Evolutionary conservation across 2,888 invertebrate species (phyloP), one percentile per base, ranked within the genome.

Genomic region (Oasisia sp.): DNA sequence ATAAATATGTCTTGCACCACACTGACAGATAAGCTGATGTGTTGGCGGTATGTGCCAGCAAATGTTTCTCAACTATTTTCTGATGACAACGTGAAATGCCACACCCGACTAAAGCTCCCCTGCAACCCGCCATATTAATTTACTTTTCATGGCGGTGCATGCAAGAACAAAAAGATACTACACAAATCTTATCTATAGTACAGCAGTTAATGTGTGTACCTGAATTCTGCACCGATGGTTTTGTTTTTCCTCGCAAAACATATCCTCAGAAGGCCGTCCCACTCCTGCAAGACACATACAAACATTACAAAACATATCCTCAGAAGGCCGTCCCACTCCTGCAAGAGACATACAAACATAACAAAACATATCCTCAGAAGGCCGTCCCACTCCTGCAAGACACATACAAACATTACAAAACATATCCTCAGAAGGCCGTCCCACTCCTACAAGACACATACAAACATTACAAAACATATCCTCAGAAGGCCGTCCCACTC

Each of bases 401-500:
- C 91, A 92, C 38, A 89, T 27, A 74, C 89, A 58, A 38, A 38
- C 38, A 38, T 38, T 38, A n/a, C 97, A 97, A 99, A 99, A 56
- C 98, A 98, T 95, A 99, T 98, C 95, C 99, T 97, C 0, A 99
- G 98, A 74, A 99, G 97, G 12, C 99, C 99, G 97, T 99, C 99
- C 99, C 99, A 99, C 97, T 99, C 99, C 94, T 98, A 97, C 89
- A 95, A 94, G 9, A 32, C 91, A 92, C 38, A 89, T 27, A 74
- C 89, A 58, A 38, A 38, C 38, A 38, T 38, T 38, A n/a, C 97
- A 97, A 99, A 99, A 56, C 98, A 98, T 95, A 99, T 98, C 95
- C 99, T 97, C 0, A 99, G 98, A 74, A 99, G 97, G 12, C 99
- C 99, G 97, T 99, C 99, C 99, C 99, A 99, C 97, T 99, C 99